phyloP scores from a whole-genome alignment of 2,888 invertebrate species.

The Chirona hameri region DNA sequence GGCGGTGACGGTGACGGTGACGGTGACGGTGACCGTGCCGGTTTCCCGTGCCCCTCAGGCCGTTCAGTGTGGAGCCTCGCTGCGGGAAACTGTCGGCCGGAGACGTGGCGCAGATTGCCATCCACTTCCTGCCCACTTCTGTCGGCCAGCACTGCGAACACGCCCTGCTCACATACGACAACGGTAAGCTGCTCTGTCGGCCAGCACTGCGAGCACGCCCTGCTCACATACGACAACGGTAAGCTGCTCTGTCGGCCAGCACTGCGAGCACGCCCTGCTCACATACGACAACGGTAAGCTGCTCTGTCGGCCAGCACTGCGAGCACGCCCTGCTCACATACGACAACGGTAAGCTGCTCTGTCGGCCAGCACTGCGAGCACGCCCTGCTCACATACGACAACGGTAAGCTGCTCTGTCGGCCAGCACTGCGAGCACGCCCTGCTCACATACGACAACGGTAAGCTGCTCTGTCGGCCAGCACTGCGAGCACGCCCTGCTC shows the following conservation, averaged over 20 bases:
- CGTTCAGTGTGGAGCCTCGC: not conserved
- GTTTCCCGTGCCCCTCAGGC: not conserved
- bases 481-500: not conserved
- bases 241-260: not conserved
- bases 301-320: not conserved
- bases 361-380: not conserved
- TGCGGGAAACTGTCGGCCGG: not conserved
- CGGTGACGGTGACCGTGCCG: too few species aligned
- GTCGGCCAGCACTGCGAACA: not conserved
- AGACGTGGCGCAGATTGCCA: not conserved
- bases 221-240: not conserved
- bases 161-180: not conserved
- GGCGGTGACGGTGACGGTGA: too few species aligned
- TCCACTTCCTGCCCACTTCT: not conserved
- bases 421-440: not conserved
- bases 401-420: not conserved
- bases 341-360: not conserved
- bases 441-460: slow-evolving; percentile 2
- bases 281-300: slow-evolving; percentile 2
- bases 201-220: not conserved
- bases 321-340: not conserved
- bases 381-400: not conserved
- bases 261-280: not conserved
- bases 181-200: not conserved
- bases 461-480: not conserved